phyloP scores from a whole-genome alignment of 2,797 vertebrate species.

The Periophthalmus magnuspinnatus region DNA sequence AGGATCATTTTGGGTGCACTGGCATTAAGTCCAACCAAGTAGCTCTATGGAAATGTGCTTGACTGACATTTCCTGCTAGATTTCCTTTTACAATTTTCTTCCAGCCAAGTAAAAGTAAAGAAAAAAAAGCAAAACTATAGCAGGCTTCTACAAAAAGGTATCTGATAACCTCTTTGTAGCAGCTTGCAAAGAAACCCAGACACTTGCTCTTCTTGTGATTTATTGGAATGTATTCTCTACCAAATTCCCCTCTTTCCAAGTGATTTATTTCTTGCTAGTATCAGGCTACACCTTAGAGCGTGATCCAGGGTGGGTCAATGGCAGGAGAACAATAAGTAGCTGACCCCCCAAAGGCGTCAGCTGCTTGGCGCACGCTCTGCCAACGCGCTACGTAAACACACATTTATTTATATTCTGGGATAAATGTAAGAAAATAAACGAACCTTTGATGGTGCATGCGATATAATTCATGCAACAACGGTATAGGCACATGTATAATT shows the following conservation, averaged over 20 bases:
- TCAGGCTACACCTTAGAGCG: not conserved
- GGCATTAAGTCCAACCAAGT: not conserved
- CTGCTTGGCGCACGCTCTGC: conserved; percentile 29
- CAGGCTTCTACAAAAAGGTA: not conserved
- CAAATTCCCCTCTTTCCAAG: not conserved
- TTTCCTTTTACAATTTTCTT: not conserved
- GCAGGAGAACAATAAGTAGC: conserved; percentile 67
- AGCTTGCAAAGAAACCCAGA: not conserved
- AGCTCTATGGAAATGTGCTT: not conserved
- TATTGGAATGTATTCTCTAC: not conserved
- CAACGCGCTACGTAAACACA: conserved; percentile 3
- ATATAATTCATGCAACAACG: not conserved
- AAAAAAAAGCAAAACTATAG: not conserved
- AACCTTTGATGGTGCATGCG: not conserved
- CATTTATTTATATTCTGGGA: not conserved
- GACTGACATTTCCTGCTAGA: not conserved
- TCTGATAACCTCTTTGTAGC: not conserved
- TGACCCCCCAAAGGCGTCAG: conserved; percentile 45
- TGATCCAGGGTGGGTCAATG: conserved; percentile 58
- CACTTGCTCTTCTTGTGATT: not conserved
- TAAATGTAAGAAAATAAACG: not conserved
- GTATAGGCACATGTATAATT: conserved; percentile 1
- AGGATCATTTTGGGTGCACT: not conserved
- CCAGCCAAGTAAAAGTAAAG: not conserved
- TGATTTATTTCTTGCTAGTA: not conserved